These are phyloP conservation scores for Seira sanloemensis DNA, from an alignment of 2,888 invertebrate genomes.

Conservation along the genomic window DNA sequence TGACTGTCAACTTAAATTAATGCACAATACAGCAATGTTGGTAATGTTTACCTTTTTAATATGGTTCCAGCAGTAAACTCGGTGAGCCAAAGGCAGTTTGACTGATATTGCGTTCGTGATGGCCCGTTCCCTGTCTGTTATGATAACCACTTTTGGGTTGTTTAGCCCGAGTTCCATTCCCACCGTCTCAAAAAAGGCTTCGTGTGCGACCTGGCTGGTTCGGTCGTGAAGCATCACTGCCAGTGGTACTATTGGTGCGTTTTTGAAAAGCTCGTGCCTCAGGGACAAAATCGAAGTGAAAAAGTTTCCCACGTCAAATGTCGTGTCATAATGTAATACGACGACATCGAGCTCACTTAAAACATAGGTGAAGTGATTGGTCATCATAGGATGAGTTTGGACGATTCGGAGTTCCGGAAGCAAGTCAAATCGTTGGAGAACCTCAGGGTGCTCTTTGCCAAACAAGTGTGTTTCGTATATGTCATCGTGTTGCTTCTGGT, in stretches of 20 bases:
- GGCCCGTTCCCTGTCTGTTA: background rate
- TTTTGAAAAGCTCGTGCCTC: background rate
- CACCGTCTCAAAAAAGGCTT: background rate
- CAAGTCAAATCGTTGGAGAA: background rate
- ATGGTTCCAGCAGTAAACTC: constrained; percentile 6
- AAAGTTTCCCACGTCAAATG: background rate
- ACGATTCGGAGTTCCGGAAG: background rate
- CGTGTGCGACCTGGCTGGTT: background rate
- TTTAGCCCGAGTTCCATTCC: background rate
- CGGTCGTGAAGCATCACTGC: background rate
- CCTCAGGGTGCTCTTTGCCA: background rate
- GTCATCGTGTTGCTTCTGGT: too few relatives aligned
- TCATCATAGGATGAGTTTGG: background rate
- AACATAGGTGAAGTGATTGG: background rate
- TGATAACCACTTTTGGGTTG: background rate
- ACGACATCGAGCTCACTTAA: background rate
- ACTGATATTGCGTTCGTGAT: background rate
- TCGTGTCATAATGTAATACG: background rate
- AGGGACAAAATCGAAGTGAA: background rate
- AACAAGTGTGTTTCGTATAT: background rate
- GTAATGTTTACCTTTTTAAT: background rate
- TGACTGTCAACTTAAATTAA: too few relatives aligned
- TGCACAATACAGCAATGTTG: too few relatives aligned
- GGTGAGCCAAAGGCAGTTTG: background rate
- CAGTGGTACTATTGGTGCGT: background rate